Percentiles rank a stretch among this genome's conserved stretches.
Evolutionary conservation across 2,888 invertebrate species (phyloP).

Genomic region (Cheilosia vulpina): DNA sequence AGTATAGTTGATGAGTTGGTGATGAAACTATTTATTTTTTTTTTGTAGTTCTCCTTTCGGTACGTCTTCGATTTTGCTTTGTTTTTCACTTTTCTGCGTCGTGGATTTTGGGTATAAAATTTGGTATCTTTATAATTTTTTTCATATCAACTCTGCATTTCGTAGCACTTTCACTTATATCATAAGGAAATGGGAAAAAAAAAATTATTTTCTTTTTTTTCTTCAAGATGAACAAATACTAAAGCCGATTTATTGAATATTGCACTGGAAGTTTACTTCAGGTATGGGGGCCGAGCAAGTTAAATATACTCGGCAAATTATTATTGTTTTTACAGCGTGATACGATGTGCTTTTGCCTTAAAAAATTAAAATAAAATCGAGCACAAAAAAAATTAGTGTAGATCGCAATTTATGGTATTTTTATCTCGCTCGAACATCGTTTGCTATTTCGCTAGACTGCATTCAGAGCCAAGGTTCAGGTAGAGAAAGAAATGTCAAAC

Average conservation of each 20-base stretch:
- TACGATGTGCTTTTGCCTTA: slow-evolving; percentile 32
- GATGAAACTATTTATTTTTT: slow-evolving; percentile 61
- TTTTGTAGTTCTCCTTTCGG: slow-evolving; percentile 42
- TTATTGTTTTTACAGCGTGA: slow-evolving; percentile 46
- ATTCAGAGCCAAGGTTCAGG: slow-evolving; percentile 51
- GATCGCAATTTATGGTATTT: slow-evolving; percentile 66
- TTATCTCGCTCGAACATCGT: slow-evolving; percentile 55
- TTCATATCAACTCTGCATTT: slow-evolving; percentile 24
- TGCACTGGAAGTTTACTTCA: slow-evolving; percentile 30
- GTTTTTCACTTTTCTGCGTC: slow-evolving; percentile 50
- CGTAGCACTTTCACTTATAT: slow-evolving; percentile 69
- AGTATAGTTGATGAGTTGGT: slow-evolving; percentile 47
- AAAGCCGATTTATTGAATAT: too few species aligned
- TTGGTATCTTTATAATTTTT: slow-evolving; percentile 27
- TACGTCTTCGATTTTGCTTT: slow-evolving; percentile 35
- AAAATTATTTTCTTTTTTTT: slow-evolving; percentile 10
- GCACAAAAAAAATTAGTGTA: slow-evolving; percentile 55
- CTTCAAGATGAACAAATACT: neutral
- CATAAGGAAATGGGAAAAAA: slow-evolving; percentile 40
- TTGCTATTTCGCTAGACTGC: slow-evolving; percentile 49
- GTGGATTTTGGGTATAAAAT: slow-evolving; percentile 41
- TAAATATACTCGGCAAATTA: slow-evolving; percentile 25
- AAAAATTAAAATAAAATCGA: slow-evolving; percentile 53
- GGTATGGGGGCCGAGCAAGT: slow-evolving; percentile 18
- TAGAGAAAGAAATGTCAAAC: slow-evolving; percentile 66